Conservation (phyloP, 2,797 vertebrate species). For the Coregonus sp. region DNA sequence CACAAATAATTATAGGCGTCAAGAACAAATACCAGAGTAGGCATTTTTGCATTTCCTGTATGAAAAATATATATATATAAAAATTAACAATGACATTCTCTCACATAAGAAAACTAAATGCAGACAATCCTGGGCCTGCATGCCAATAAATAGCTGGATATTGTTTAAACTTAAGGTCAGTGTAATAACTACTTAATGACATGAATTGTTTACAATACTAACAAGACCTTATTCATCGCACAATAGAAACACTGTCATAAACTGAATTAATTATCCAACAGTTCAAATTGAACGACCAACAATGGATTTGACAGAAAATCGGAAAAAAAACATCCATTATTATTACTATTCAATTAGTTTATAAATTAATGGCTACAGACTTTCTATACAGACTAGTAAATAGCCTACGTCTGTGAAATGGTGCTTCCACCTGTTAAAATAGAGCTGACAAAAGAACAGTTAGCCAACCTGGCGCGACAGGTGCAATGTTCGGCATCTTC, state of each 20-base stretch:
- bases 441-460: not conserved
- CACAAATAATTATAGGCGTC: not conserved
- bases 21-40: not conserved
- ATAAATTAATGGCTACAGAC: too few species aligned
- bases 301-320: not conserved
- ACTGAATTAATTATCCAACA: not conserved
- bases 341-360: not conserved
- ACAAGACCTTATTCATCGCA: slow-evolving; percentile 15
- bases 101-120: not conserved
- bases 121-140: not conserved
- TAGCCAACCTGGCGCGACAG: slow-evolving; percentile 50
- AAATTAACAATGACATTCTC: not conserved
- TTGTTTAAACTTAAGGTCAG: slow-evolving; percentile 27
- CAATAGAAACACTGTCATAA: not conserved
- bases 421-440: not conserved
- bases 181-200: slow-evolving; percentile 31
- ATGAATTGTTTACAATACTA: slow-evolving; percentile 24
- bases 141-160: slow-evolving; percentile 10
- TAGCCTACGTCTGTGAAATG: not conserved
- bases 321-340: not conserved
- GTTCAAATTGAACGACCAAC: not conserved
- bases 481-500: slow-evolving; percentile 44
- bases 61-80: not conserved
- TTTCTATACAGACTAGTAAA: too few species aligned
- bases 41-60: not conserved